Conservation (phyloP, 1,140 invertebrate species). For the Acyrthosiphon pisum region DNA sequence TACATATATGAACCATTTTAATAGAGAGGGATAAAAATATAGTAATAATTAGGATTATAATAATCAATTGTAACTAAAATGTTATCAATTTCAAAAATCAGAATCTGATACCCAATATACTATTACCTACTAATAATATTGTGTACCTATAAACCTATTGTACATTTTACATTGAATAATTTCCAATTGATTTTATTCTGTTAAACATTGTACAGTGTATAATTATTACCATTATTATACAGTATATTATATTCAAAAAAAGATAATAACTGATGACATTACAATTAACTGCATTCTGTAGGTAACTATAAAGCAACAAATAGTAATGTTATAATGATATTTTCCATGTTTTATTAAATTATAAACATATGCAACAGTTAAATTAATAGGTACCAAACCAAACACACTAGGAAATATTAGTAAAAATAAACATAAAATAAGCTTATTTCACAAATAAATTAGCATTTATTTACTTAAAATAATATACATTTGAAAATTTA, state of each 20-base stretch:
- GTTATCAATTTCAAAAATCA: neutral
- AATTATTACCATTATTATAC: too few relatives aligned
- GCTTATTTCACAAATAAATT: neutral
- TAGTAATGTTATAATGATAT: neutral
- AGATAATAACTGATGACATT: neutral
- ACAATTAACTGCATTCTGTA: neutral
- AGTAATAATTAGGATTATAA: neutral
- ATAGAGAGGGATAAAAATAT: neutral
- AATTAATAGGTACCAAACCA: neutral
- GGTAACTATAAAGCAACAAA: neutral
- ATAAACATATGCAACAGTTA: neutral
- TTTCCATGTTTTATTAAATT: neutral
- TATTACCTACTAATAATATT: neutral
- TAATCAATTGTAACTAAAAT: neutral
- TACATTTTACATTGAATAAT: neutral
- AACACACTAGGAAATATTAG: neutral
- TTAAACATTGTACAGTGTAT: neutral
- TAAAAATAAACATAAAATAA: neutral
- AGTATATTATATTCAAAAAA: neutral
- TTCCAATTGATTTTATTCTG: neutral
- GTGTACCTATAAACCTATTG: neutral
- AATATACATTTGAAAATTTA: neutral
- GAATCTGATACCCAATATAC: neutral
- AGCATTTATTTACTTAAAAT: neutral
- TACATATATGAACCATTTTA: neutral